Evolutionary conservation across 2,797 vertebrate species (phyloP).

Genomic region (Prionace glauca): DNA sequence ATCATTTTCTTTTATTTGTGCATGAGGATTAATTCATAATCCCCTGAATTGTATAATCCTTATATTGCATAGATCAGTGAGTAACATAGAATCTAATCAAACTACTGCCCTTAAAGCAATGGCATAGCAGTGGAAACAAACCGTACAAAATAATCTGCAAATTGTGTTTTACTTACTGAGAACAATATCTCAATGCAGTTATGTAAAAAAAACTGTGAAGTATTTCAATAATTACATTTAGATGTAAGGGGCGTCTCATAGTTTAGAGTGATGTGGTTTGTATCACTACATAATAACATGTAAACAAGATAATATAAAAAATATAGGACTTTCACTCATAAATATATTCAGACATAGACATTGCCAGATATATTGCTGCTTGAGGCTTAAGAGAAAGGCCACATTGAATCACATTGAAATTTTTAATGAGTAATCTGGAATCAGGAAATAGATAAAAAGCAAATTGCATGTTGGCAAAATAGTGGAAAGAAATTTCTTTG

Average conservation of each 20-base stretch:
- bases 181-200: not conserved
- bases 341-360: not conserved
- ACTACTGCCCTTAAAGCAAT: not conserved
- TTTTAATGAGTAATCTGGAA: not conserved
- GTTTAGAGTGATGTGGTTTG: not conserved
- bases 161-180: not conserved
- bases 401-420: not conserved
- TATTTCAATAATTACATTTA: not conserved
- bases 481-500: not conserved
- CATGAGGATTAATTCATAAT: slow-evolving; percentile 20
- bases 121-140: not conserved
- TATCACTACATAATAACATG: not conserved
- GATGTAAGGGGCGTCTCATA: not conserved
- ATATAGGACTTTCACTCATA: not conserved
- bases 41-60: slow-evolving; percentile 5
- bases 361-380: not conserved
- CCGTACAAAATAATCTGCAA: not conserved
- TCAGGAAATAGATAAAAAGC: not conserved
- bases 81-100: slow-evolving; percentile 2
- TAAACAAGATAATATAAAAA: not conserved
- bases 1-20: slow-evolving; percentile 20
- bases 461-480: not conserved
- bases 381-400: not conserved
- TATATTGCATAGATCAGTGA: not conserved
- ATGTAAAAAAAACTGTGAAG: not conserved